These are phyloP conservation scores for Eretmodus cyanostictus DNA, from an alignment of 2,113 vertebrate species.

Conservation along the genomic window DNA sequence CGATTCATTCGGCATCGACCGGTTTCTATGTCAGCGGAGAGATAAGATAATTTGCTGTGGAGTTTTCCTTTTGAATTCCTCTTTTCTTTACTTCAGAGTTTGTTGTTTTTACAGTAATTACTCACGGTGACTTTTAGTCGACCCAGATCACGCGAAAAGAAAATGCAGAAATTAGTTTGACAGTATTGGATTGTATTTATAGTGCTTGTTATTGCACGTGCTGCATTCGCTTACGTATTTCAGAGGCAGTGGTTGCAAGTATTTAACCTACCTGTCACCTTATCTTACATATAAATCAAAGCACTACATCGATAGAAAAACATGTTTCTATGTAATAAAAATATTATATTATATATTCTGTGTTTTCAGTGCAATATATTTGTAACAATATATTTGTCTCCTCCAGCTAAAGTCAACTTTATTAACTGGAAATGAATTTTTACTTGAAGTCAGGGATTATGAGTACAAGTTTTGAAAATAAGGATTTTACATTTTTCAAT, in stretches of 20 bases:
- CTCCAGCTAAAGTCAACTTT: background rate
- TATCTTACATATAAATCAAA: background rate
- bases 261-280: background rate
- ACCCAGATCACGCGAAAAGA: background rate
- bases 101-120: background rate
- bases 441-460: background rate
- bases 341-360: background rate
- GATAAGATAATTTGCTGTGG: background rate
- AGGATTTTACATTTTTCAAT: background rate
- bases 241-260: background rate
- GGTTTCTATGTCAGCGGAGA: slow-evolving; percentile 1
- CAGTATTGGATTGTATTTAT: background rate
- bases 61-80: background rate
- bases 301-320: background rate
- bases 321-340: background rate
- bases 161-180: background rate
- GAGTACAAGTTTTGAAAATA: background rate
- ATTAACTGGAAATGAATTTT: background rate
- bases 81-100: background rate
- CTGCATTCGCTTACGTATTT: background rate
- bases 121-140: background rate
- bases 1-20: slow-evolving; percentile 29
- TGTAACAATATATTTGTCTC: background rate
- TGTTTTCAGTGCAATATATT: background rate
- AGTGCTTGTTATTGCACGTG: background rate